These are phyloP conservation scores for Aramus guarauna DNA, from an alignment of 2,113 vertebrate species.

Conservation along the genomic window DNA sequence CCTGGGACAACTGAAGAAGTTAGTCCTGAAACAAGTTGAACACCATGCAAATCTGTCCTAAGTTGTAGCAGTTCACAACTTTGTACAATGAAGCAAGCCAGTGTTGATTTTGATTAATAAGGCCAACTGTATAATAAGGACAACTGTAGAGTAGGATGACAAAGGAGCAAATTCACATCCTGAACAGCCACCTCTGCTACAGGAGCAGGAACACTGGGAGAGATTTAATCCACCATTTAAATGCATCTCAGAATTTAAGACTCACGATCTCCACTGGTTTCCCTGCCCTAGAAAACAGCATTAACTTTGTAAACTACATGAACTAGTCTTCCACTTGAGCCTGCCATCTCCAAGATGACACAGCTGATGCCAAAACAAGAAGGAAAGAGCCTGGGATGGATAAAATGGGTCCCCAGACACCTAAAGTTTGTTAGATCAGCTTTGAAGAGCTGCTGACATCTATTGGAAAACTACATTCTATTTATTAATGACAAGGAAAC, in stretches of 20 bases:
- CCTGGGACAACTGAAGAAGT: not conserved
- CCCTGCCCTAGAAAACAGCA: not conserved
- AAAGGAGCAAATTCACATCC: not conserved
- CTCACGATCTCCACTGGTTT: not conserved
- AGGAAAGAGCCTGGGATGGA: not conserved
- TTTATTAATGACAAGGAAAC: not conserved
- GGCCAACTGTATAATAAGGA: not conserved
- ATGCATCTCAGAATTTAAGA: not conserved
- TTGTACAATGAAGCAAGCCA: not conserved
- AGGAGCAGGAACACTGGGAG: not conserved
- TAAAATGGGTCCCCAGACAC: not conserved
- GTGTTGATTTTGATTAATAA: not conserved
- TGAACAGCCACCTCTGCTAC: not conserved
- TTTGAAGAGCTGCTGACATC: not conserved
- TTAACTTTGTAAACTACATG: not conserved
- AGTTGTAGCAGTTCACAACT: not conserved
- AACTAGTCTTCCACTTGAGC: not conserved
- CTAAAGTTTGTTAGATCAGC: not conserved
- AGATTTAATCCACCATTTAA: not conserved
- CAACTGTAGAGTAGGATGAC: not conserved
- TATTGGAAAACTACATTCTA: not conserved
- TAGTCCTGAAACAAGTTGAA: not conserved
- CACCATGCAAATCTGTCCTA: not conserved
- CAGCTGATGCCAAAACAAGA: not conserved
- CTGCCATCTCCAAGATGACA: not conserved